phyloP scores from a whole-genome alignment of 2,113 vertebrate genomes.

The Gavia stellata region DNA sequence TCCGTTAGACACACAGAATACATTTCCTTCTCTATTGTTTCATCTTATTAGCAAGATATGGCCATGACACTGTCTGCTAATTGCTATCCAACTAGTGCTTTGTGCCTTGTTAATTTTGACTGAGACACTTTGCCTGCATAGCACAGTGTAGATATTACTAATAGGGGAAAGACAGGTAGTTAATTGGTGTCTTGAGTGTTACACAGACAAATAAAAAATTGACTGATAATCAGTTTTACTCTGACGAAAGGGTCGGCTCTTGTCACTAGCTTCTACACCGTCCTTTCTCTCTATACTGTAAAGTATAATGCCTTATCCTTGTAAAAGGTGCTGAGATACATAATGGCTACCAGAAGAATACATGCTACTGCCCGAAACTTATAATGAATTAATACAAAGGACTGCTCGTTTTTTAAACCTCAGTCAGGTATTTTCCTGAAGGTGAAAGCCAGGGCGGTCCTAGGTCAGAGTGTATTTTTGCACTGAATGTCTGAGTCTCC shows the following conservation, averaged over 20 bases:
- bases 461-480: background rate
- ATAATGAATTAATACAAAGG: background rate
- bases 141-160: background rate
- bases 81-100: constrained; percentile 34
- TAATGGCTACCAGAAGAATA: background rate
- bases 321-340: background rate
- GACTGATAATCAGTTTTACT: background rate
- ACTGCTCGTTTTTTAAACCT: background rate
- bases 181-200: constrained; percentile 38
- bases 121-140: background rate
- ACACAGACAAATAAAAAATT: constrained; percentile 7
- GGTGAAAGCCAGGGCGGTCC: background rate
- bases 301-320: background rate
- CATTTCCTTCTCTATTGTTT: constrained; percentile 17
- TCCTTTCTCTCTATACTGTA: background rate
- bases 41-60: constrained; percentile 42
- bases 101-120: constrained; percentile 57
- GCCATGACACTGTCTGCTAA: constrained; percentile 48
- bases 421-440: background rate
- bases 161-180: constrained; percentile 11
- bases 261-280: background rate
- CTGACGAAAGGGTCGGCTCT: background rate
- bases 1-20: constrained; percentile 14
- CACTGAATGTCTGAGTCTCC: background rate
- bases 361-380: background rate